These are phyloP conservation scores for Ciona savignyi DNA, from an alignment of 23 tunicate species.

Conservation along the genomic window DNA sequence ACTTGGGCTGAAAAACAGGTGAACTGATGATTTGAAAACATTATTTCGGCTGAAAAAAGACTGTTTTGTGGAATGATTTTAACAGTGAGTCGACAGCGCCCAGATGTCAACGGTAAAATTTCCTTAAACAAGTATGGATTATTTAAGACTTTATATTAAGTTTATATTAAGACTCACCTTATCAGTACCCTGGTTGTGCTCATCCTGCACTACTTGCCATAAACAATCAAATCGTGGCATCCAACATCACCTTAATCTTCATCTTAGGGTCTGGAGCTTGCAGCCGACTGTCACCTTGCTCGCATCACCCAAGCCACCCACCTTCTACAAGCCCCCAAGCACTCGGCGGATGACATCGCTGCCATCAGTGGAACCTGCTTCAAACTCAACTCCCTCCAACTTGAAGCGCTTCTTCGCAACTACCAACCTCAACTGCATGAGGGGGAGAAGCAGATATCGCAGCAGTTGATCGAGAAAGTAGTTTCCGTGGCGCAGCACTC, in stretches of 20 bases:
- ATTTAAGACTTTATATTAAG: too few relatives aligned
- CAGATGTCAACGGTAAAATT: too few relatives aligned
- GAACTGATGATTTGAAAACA: not conserved
- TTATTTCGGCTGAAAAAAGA: too few relatives aligned
- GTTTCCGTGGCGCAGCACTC: slow-evolving; percentile 66
- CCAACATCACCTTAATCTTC: not conserved
- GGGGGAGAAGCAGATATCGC: slow-evolving; percentile 53
- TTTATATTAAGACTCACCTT: too few relatives aligned
- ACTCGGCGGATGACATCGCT: slow-evolving; percentile 66
- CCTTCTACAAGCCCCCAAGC: slow-evolving; percentile 85
- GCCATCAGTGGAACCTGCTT: slow-evolving; percentile 86
- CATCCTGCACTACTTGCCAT: too few relatives aligned
- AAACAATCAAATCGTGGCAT: too few relatives aligned
- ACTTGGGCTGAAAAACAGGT: slow-evolving; percentile 98
- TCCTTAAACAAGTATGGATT: too few relatives aligned
- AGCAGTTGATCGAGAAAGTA: slow-evolving; percentile 86
- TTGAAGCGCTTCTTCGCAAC: slow-evolving; percentile 63
- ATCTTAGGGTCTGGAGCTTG: slow-evolving; percentile 81
- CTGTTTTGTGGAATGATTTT: too few relatives aligned
- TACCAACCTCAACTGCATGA: slow-evolving; percentile 41
- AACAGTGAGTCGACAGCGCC: too few relatives aligned
- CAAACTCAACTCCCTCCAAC: slow-evolving; percentile 91
- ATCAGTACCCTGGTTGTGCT: too few relatives aligned
- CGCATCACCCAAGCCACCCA: slow-evolving; percentile 95
- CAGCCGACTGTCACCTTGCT: slow-evolving; percentile 96